Base-by-base conservation (phyloP, 2,797 vertebrate genomes). In the Crenuchus spilurus region DNA sequence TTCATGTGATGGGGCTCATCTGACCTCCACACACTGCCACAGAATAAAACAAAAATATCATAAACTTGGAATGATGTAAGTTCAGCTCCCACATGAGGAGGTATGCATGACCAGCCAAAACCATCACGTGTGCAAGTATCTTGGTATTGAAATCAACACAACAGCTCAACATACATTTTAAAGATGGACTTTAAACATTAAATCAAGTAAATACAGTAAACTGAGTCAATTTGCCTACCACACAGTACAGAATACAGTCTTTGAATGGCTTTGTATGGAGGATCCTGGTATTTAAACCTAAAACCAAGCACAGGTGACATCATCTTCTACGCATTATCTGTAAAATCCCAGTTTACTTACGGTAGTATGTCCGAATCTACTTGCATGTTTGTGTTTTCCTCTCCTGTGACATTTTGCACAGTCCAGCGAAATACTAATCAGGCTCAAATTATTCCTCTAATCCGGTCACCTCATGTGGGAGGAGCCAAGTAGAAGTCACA, bases 401-500 rank as follows among this genome's bases (percentile, higher is more conserved):
- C 77, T 75, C 51, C 80, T 79, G 65, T 84, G 81, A 84, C 92
- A 93, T 92, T 76, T 72, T 89, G 84, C 49, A 48, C 28, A 46
- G 65, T 80, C 77, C 70, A 67, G 66, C 75, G 65, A 72, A 79
- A 66, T 81, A 61, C 80, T 92, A 92, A 94, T 91, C 85, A 90
- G 90, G 87, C 86, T 92, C 85, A 88, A 82, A 72, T 81, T 89
- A 91, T 89, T 80, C 83, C 70, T 63, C 48, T 82, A 83, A 82
- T 83, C 70, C 75, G 28, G 83, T 94, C 90, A 91, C 89, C 88
- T 82, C 84, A 91, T 91, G 83, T 87, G 82, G 88, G 88, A 84
- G 86, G 87, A 71, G 72, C 83, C 71, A 58, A 46, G 67, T 81
- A 64, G 81, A 72, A 86, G 83, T 79, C 44, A 66, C 75, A 74